A percentile compares a stretch with the other conserved stretches of the same genome.
These are phyloP conservation scores for Stenoptilia bipunctidactyla DNA, from an alignment of 2,888 invertebrate genomes.

Conservation along the genomic window DNA sequence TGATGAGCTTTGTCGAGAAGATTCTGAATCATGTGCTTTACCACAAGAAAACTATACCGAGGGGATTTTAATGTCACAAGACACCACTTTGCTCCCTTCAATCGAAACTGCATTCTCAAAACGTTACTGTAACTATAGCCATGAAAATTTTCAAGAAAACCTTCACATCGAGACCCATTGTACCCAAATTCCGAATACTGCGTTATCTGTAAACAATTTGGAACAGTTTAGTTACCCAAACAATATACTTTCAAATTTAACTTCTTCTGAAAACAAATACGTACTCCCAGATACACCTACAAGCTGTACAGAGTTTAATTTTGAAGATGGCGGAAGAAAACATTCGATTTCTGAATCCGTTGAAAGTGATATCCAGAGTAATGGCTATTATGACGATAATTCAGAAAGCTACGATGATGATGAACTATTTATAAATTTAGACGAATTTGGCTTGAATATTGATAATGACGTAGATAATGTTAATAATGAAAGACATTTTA, in stretches of 20 bases:
- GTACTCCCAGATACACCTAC: conserved; percentile 55
- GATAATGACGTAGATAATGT: conserved; percentile 30
- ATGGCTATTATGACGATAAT: conserved; percentile 52
- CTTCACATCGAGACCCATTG: conserved; percentile 19
- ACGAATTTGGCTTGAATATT: conserved; percentile 51
- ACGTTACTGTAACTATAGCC: conserved; percentile 36
- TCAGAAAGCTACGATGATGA: conserved; percentile 59
- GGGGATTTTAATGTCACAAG: conserved; percentile 37
- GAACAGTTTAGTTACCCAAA: conserved; percentile 63
- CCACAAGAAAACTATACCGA: conserved; percentile 48
- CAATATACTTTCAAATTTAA: conserved; percentile 52
- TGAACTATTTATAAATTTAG: conserved; percentile 56
- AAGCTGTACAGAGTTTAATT: conserved; percentile 52
- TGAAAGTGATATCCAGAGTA: conserved; percentile 56
- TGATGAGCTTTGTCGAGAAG: conserved; percentile 60
- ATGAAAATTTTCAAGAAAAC: conserved; percentile 24
- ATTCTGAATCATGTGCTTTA: conserved; percentile 41
- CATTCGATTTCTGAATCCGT: conserved; percentile 53
- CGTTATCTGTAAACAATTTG: conserved; percentile 36
- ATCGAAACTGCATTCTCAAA: conserved; percentile 61
- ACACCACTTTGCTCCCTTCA: conserved; percentile 47
- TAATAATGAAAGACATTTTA: background rate
- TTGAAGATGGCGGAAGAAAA: conserved; percentile 38
- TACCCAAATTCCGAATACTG: conserved; percentile 20
- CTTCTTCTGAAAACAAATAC: conserved; percentile 37